Evolutionary conservation across 1,140 invertebrate species (phyloP).

Genomic region (Euwallacea fornicatus): DNA sequence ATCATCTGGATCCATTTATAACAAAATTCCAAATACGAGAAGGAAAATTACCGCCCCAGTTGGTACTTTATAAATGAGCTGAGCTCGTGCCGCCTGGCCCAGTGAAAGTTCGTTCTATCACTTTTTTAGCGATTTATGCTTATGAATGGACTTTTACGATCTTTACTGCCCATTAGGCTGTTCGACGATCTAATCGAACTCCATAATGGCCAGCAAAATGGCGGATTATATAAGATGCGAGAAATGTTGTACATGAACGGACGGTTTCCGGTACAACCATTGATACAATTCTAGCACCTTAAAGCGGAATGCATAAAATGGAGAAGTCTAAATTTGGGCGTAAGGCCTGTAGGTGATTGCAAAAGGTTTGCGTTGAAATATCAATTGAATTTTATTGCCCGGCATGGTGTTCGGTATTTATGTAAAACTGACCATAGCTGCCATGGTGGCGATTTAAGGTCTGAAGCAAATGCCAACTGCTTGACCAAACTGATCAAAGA

Average conservation of each 20-base stretch:
- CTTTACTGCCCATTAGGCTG: conserved; percentile 38
- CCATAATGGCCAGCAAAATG: conserved; percentile 32
- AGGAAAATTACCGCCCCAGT: background rate
- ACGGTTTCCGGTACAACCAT: conserved; percentile 35
- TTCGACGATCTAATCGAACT: conserved; percentile 39
- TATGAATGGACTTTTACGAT: conserved; percentile 40
- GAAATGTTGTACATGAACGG: conserved; percentile 36
- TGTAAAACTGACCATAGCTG: too few relatives aligned
- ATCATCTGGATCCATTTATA: background rate
- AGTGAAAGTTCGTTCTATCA: conserved; percentile 34
- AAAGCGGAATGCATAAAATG: conserved; percentile 14
- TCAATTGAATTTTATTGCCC: conserved; percentile 1
- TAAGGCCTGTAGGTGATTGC: background rate
- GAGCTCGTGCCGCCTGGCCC: conserved; percentile 38
- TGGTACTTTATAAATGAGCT: conserved; percentile 15
- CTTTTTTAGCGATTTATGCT: conserved; percentile 39
- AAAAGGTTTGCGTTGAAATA: background rate
- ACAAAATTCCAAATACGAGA: background rate
- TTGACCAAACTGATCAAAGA: too few relatives aligned
- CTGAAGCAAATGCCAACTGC: too few relatives aligned
- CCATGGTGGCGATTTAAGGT: too few relatives aligned
- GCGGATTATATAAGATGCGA: conserved; percentile 33
- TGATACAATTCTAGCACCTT: conserved; percentile 31
- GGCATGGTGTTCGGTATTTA: background rate
- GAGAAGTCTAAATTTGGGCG: conserved; percentile 14